Evolutionary conservation across 2,888 invertebrate species (phyloP).

Genomic region (Phlogophora meticulosa): DNA sequence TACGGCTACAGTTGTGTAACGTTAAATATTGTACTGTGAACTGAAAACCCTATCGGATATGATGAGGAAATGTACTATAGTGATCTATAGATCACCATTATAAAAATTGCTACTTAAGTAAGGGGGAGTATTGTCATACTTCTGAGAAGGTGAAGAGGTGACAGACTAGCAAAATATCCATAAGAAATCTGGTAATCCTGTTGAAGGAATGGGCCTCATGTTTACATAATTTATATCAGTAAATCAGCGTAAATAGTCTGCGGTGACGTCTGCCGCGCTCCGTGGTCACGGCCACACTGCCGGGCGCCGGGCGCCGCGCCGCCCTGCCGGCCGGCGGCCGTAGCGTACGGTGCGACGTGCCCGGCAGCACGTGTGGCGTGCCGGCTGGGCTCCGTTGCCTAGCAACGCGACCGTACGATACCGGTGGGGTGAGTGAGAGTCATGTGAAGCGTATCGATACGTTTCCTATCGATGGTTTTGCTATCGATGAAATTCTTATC

Average conservation of each 20-base stretch:
- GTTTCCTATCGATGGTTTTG: slow-evolving; percentile 60
- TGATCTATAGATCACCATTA: too few species aligned
- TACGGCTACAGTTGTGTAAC: not conserved
- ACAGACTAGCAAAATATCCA: not conserved
- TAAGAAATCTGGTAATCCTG: not conserved
- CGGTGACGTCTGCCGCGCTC: not conserved
- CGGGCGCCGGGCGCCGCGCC: slow-evolving; percentile 22
- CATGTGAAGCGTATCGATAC: slow-evolving; percentile 68
- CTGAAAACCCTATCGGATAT: too few species aligned
- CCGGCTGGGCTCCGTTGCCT: slow-evolving; percentile 73
- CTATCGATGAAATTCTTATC: slow-evolving; percentile 62
- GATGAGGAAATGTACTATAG: too few species aligned
- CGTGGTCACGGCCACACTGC: slow-evolving; percentile 56
- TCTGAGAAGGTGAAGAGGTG: too few species aligned
- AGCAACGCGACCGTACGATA: slow-evolving; percentile 72
- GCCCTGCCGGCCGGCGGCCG: slow-evolving; percentile 48
- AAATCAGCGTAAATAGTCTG: too few species aligned
- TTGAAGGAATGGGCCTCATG: too few species aligned
- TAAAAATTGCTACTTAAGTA: too few species aligned
- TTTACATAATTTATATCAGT: too few species aligned
- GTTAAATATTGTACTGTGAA: not conserved
- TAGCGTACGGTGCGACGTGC: slow-evolving; percentile 48
- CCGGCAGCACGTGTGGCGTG: slow-evolving; percentile 64
- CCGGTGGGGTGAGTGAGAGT: slow-evolving; percentile 55
- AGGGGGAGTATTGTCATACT: too few species aligned